Base-by-base conservation (phyloP, 2,113 vertebrate genomes). In the Gymnocephalus cernua region DNA sequence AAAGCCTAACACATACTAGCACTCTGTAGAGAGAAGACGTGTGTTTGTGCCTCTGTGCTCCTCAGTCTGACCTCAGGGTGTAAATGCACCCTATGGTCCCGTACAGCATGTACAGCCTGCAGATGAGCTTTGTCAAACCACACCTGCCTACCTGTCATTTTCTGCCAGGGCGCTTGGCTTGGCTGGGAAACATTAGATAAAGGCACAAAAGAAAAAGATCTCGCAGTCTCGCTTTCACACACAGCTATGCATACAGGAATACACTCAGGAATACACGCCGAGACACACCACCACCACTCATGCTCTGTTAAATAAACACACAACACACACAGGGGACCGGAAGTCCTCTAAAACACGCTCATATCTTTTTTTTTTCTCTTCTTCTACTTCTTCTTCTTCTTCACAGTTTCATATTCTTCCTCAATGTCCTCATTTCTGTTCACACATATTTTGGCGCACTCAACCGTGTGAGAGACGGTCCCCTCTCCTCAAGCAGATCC, bases 391-490 rank as follows among this genome's bases (percentile, higher is more conserved):
- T 41, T 74, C 47, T 41, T 74, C 29, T 44, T 75, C 84, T 83
- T 89, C 85, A 83, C 86, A 85, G 86, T 74, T 90, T 88, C 79
- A 75, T 71, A 54, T 79, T 85, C 74, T 84, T 51, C 83, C 74
- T 89, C 87, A 91, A 88, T 92, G 89, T 91, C 86, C 87, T 89
- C 63, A 44, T 92, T 92, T 88, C 82, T 87, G 79, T 92, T 92
- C 90, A 87, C 92, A 93, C 93, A 84, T 93, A 91, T 90, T 90
- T 89, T 92, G 92, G 92, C 89, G 64, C 89, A 82, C 79, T 81
- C 80, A 86, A 86, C 88, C 70, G 62, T 86, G 88, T 77, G 82
- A 90, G 88, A 91, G 83, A 82, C 64, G 6, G 83, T 70, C 82
- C 85, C 86, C 71, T 91, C 88, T 86, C 69, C 81, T 90, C 79